Conservation (phyloP, 1,140 invertebrate species). For the Panulirus ornatus region DNA sequence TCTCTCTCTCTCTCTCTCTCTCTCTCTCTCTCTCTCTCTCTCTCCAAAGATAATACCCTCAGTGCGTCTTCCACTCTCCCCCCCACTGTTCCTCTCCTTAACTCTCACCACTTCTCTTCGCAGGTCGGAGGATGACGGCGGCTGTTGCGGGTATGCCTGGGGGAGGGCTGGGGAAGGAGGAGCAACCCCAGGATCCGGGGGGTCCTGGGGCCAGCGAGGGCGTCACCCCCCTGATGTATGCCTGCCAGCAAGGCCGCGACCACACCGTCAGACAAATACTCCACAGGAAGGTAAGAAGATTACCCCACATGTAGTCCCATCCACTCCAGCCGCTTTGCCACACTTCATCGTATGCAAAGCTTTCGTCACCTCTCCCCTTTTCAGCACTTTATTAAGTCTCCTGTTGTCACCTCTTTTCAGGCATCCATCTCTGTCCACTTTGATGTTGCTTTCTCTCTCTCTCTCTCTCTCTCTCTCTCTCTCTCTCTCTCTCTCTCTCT, state of each 20-base stretch:
- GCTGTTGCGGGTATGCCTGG: conserved; percentile 26
- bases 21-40: background rate
- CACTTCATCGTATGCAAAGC: too few species aligned
- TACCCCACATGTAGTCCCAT: too few species aligned
- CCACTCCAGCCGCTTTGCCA: too few species aligned
- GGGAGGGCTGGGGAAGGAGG: background rate
- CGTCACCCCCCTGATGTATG: conserved; percentile 91
- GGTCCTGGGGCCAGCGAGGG: conserved; percentile 75
- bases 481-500: background rate
- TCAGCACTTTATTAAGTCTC: background rate
- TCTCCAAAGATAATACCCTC: background rate
- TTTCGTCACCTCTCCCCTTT: too few species aligned
- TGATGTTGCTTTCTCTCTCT: background rate
- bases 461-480: background rate
- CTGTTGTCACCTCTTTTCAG: too few species aligned
- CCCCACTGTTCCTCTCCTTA: background rate
- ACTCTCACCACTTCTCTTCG: conserved; percentile 15
- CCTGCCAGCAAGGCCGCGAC: conserved; percentile 86
- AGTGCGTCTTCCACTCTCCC: background rate
- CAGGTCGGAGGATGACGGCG: conserved; percentile 42
- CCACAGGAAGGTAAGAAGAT: conserved; percentile 78
- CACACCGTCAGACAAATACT: conserved; percentile 78
- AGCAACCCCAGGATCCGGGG: background rate
- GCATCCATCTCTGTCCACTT: background rate
- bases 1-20: background rate